Percentiles rank a stretch among this genome's conserved stretches.
Evolutionary conservation across 2,113 vertebrate genomes (phyloP).

Genomic region (Geococcyx californianus): DNA sequence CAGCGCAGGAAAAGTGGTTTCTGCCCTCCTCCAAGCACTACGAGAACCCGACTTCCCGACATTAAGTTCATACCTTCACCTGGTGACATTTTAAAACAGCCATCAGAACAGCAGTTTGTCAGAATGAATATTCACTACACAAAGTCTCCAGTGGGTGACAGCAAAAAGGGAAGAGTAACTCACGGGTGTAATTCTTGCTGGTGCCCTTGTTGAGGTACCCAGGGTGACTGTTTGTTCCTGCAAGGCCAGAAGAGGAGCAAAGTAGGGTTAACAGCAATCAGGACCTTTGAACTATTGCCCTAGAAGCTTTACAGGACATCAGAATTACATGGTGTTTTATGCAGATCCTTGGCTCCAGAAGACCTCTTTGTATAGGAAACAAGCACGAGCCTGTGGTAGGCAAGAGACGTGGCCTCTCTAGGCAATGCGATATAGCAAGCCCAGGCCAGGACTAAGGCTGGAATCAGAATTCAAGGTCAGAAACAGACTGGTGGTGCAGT

Average conservation of each 20-base stretch:
- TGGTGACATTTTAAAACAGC: not conserved
- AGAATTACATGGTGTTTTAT: not conserved
- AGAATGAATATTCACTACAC: not conserved
- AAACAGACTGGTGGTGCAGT: fast-evolving
- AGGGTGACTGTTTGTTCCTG: not conserved
- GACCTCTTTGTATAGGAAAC: not conserved
- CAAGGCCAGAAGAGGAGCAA: not conserved
- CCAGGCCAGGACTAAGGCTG: fast-evolving
- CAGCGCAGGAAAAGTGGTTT: not conserved
- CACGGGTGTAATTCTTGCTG: fast-evolving
- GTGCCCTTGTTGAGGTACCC: not conserved
- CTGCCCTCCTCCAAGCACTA: not conserved
- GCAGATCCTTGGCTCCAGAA: not conserved
- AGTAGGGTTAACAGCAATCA: not conserved
- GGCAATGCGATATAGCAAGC: fast-evolving
- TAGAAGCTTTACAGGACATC: not conserved
- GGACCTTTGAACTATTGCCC: not conserved
- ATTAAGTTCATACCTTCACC: not conserved
- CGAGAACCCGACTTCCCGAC: fast-evolving
- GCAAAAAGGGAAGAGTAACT: not conserved
- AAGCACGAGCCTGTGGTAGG: fast-evolving
- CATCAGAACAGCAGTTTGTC: not conserved
- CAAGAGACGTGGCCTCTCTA: not conserved
- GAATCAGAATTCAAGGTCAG: not conserved
- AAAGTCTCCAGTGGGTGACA: not conserved